Evolutionary conservation across 2,888 invertebrate species (phyloP).

Genomic region (Agriopis aurantiaria): DNA sequence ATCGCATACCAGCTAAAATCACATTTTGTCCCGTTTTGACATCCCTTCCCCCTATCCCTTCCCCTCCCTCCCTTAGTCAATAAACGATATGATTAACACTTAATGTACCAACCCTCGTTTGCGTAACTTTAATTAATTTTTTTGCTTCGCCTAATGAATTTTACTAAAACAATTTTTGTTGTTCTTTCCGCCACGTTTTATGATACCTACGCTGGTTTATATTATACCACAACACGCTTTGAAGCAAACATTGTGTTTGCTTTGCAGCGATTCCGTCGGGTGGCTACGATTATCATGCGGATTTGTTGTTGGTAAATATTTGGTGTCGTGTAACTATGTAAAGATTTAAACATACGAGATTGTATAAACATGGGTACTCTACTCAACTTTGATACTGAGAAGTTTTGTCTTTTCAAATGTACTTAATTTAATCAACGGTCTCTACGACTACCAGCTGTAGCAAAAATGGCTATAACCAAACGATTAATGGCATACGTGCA

Average conservation of each 20-base stretch:
- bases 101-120: conserved; percentile 10
- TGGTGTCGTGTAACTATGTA: conserved; percentile 5
- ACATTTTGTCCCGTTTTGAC: too few species aligned
- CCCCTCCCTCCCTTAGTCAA: neutral
- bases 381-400: neutral
- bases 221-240: conserved; percentile 18
- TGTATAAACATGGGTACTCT: neutral
- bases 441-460: too few species aligned
- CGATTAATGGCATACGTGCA: too few species aligned
- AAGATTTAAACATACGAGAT: neutral
- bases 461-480: too few species aligned
- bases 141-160: conserved; percentile 20
- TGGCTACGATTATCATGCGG: conserved; percentile 16
- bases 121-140: conserved; percentile 17
- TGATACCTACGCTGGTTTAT: conserved; percentile 9
- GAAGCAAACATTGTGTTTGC: conserved; percentile 28
- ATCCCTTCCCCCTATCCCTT: neutral
- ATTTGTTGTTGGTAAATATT: conserved; percentile 26
- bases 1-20: too few species aligned
- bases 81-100: conserved; percentile 16
- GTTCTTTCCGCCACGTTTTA: conserved; percentile 14
- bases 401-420: too few species aligned
- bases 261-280: conserved; percentile 20
- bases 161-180: conserved; percentile 14
- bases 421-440: too few species aligned